These are phyloP conservation scores for Stichopus chloronotus DNA, from an alignment of 35 echinoderm and acorn worm genomes.

Conservation along the genomic window DNA sequence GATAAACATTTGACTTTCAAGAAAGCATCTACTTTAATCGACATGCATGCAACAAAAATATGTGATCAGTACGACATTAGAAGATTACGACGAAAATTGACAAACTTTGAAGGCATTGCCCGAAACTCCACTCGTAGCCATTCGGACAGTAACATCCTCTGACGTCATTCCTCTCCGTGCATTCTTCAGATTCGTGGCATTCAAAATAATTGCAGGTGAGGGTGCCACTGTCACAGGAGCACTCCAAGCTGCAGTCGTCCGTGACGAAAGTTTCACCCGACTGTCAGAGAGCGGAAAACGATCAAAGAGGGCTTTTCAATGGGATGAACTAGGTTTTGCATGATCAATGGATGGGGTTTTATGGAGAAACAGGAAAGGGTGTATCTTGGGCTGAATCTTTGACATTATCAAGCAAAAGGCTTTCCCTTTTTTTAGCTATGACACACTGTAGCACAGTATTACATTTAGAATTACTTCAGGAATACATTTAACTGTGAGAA, in stretches of 20 bases:
- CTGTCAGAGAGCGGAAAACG: background rate
- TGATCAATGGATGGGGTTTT: too few relatives aligned
- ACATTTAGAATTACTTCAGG: too few relatives aligned
- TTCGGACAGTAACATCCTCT: slow-evolving; percentile 46
- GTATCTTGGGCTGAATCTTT: too few relatives aligned
- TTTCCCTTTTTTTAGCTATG: too few relatives aligned
- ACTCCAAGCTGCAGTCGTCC: background rate
- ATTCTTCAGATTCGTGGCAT: slow-evolving; percentile 15
- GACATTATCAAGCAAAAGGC: too few relatives aligned
- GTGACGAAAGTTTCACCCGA: slow-evolving; percentile 17
- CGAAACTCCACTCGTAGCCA: slow-evolving; percentile 35
- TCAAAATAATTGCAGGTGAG: background rate
- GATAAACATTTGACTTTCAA: too few relatives aligned
- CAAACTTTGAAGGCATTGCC: slow-evolving; percentile 2
- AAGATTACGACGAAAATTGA: background rate
- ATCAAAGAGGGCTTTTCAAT: background rate
- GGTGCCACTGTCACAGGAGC: slow-evolving; percentile 10
- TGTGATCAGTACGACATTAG: background rate
- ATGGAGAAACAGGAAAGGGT: too few relatives aligned
- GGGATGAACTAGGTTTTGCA: background rate
- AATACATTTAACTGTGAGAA: too few relatives aligned
- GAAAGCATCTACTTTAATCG: too few relatives aligned
- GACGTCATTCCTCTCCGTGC: slow-evolving; percentile 21
- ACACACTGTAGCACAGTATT: too few relatives aligned
- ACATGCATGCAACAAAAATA: too few relatives aligned